Evolutionary conservation across 1,140 invertebrate genomes (phyloP).

Genomic region (Tetragonula clypearis): DNA sequence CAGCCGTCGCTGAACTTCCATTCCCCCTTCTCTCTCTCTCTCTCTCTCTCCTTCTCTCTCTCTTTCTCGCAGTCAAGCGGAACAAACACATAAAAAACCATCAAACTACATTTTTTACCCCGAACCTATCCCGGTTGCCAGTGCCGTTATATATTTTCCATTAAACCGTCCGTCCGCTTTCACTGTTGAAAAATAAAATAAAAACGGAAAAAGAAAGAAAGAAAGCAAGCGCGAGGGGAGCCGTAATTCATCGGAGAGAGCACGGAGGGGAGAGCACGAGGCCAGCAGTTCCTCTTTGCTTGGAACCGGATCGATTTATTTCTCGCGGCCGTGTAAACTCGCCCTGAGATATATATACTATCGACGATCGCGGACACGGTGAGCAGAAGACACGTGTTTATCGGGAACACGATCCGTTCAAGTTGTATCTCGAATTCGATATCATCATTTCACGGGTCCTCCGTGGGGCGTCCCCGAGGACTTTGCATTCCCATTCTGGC

Average conservation of each 20-base stretch:
- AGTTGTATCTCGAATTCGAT: slow-evolving; percentile 52
- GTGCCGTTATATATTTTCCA: slow-evolving; percentile 27
- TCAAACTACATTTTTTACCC: not conserved
- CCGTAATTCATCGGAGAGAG: slow-evolving; percentile 17
- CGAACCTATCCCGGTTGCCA: not conserved
- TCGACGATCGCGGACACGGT: not conserved
- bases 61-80: not conserved
- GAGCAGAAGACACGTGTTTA: slow-evolving; percentile 29
- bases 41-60: too few species aligned
- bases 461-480: slow-evolving; percentile 22
- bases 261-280: too few species aligned
- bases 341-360: slow-evolving; percentile 1
- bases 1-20: not conserved
- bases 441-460: slow-evolving; percentile 53
- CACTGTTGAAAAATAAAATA: not conserved
- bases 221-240: not conserved
- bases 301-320: slow-evolving; percentile 1
- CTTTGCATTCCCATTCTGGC: slow-evolving; percentile 43
- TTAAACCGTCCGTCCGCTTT: slow-evolving; percentile 22
- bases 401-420: slow-evolving; percentile 9
- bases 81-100: slow-evolving; percentile 6
- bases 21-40: not conserved
- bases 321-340: slow-evolving; percentile 1
- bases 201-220: not conserved
- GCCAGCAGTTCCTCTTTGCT: not conserved